Conservation (phyloP, 2,797 vertebrate genomes). For the Siniperca undulata region DNA sequence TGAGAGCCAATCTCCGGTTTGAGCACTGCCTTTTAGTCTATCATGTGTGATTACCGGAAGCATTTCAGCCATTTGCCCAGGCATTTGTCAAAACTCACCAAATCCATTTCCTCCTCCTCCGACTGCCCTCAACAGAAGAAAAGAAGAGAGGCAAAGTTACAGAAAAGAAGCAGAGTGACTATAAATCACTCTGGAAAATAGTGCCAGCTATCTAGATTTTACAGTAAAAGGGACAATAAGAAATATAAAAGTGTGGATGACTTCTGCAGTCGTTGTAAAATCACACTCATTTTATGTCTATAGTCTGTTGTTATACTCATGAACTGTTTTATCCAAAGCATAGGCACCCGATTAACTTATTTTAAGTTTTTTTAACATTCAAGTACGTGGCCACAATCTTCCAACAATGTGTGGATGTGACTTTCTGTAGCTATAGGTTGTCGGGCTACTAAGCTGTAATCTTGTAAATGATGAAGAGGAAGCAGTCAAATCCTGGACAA, state of each 20-base stretch:
- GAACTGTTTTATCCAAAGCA: slow-evolving; percentile 18
- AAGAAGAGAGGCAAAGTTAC: slow-evolving; percentile 83
- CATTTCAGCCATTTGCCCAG: slow-evolving; percentile 74
- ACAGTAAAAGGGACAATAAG: slow-evolving; percentile 25
- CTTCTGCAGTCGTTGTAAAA: slow-evolving; percentile 37
- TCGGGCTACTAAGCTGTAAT: slow-evolving; percentile 1
- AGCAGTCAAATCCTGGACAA: slow-evolving; percentile 4
- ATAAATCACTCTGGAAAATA: slow-evolving; percentile 41
- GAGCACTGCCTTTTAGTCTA: slow-evolving; percentile 62
- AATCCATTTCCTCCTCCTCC: slow-evolving; percentile 99
- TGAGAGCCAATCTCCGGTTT: slow-evolving; percentile 58
- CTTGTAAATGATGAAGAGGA: slow-evolving; percentile 10
- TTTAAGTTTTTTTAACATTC: slow-evolving; percentile 10
- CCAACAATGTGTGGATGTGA: background rate
- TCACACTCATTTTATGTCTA: slow-evolving; percentile 8
- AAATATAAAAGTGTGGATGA: slow-evolving; percentile 40
- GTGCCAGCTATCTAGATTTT: slow-evolving; percentile 34
- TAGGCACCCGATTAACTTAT: background rate
- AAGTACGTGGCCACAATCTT: background rate
- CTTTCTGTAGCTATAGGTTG: background rate
- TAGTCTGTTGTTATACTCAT: background rate
- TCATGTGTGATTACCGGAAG: slow-evolving; percentile 67
- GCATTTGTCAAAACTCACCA: slow-evolving; percentile 93
- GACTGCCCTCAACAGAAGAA: slow-evolving; percentile 91
- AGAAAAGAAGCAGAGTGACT: slow-evolving; percentile 62